These are phyloP conservation scores for Grapholita molesta DNA, from an alignment of 1,140 invertebrate genomes.

Conservation along the genomic window DNA sequence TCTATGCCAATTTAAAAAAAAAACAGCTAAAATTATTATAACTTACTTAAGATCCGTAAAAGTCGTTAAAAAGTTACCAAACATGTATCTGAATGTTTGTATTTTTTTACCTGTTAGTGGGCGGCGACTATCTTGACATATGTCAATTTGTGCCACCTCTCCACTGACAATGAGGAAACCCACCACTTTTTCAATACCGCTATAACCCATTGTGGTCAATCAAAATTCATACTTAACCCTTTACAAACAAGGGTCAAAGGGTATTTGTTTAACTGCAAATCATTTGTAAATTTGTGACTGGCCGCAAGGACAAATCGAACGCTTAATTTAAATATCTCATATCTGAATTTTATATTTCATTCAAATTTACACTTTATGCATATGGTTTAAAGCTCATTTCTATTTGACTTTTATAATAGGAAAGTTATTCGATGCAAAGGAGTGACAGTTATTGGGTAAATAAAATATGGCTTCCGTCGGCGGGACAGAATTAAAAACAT, in stretches of 20 bases:
- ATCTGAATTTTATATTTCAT: background rate
- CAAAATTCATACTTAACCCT: background rate
- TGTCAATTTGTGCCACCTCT: slow-evolving; percentile 11
- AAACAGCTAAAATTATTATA: too few species aligned
- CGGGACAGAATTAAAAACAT: background rate
- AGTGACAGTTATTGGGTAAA: slow-evolving; percentile 13
- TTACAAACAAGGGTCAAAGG: background rate
- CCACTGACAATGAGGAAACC: background rate
- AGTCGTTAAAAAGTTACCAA: too few species aligned
- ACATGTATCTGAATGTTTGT: background rate
- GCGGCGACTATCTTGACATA: background rate
- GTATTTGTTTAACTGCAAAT: background rate
- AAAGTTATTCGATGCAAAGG: background rate
- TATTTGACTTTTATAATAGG: background rate
- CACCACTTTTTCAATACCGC: background rate
- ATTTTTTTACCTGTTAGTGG: background rate
- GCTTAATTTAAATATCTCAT: background rate
- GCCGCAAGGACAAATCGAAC: slow-evolving; percentile 1
- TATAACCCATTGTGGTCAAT: background rate
- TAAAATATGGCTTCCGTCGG: slow-evolving; percentile 14
- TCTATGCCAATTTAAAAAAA: too few species aligned
- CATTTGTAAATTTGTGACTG: background rate
- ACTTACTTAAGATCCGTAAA: too few species aligned
- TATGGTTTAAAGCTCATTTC: background rate
- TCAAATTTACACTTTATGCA: background rate